Evolutionary conservation across 2,888 invertebrate genomes (phyloP), one percentile per base, ranked within the genome.

Genomic region (Colostygia pectinataria): DNA sequence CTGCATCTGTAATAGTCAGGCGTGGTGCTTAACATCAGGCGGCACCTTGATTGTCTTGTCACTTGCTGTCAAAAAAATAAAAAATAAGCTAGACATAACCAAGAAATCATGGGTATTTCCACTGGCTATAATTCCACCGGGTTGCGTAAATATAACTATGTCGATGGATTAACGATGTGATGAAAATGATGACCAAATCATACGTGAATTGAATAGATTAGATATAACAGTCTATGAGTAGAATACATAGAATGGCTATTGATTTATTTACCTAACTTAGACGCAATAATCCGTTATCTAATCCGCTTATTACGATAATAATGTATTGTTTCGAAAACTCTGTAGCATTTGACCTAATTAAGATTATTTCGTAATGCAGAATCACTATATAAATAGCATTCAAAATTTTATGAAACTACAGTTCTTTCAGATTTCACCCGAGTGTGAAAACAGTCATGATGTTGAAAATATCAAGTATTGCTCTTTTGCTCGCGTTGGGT

Each of bases 131-230:
- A 36, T 42, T 43, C 44, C 38, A 47, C 40, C 33, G 38, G 40
- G 44, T 57, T 59, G 55, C 39, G 58, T 61, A 59, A 63, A 57
- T 45, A 59, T 62, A 55, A 61, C 56, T 50, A 55, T 61, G 47
- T 29, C 43, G 43, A 43, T 46, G 57, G 57, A 64, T 62, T 63
- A 63, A 63, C 57, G 52, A 58, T 55, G 57, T 61, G 55, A 60
- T 59, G 59, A 65, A 64, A 58, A 62, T 60, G 58, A 59, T 64
- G 64, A 64, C 51, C 53, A 43, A 61, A 61, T 51, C 50, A 43
- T 36, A 39, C 65, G 59, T 57, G 61, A n/a, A n/a, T 49, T 14
- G 65, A 56, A 60, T 65, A 34, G 54, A 59, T 62, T 60, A 63
- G 43, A 54, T 41, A 44, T 53, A 48, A 23, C 15, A 52, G 33